phyloP scores from a whole-genome alignment of 2,113 vertebrate genomes.

The Gambusia holbrooki region DNA sequence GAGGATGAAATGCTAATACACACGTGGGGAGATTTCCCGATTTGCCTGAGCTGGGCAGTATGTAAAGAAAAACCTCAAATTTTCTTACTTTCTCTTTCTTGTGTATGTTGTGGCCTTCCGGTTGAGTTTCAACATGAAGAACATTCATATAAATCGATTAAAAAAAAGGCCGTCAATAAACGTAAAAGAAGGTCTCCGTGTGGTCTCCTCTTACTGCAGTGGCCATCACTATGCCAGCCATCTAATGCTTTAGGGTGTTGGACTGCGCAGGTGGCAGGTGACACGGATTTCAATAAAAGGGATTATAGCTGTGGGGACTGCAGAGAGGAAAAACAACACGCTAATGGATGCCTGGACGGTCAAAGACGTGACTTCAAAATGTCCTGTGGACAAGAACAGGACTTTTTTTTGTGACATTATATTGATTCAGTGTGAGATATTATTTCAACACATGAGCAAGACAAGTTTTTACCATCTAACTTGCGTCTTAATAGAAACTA shows the following conservation, averaged over 20 bases:
- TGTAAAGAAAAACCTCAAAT: neutral
- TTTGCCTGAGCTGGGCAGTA: slow-evolving; percentile 48
- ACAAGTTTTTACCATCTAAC: neutral
- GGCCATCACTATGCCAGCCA: slow-evolving; percentile 74
- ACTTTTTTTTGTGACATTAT: neutral
- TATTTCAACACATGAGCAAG: neutral
- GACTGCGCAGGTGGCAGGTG: slow-evolving; percentile 81
- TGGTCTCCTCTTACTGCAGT: slow-evolving; percentile 61
- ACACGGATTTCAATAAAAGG: slow-evolving; percentile 84
- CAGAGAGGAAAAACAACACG: slow-evolving; percentile 68
- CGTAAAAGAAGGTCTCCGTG: slow-evolving; percentile 46
- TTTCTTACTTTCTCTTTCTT: slow-evolving; percentile 20
- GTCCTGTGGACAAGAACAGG: neutral
- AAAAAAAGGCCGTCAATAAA: slow-evolving; percentile 36
- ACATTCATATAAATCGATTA: slow-evolving; percentile 14
- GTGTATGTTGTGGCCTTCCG: slow-evolving; percentile 21
- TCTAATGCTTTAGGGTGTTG: slow-evolving; percentile 76
- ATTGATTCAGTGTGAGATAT: slow-evolving; percentile 3
- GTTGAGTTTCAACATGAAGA: slow-evolving; percentile 24
- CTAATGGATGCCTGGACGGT: slow-evolving; percentile 32
- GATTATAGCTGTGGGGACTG: slow-evolving; percentile 81
- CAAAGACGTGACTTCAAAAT: slow-evolving; percentile 32
- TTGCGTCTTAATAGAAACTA: too few relatives aligned
- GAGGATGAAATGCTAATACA: slow-evolving; percentile 46
- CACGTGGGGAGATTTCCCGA: slow-evolving; percentile 20